A percentile compares a stretch with the other conserved stretches of the same genome.
Conservation (phyloP, 2,797 vertebrate genomes). For the Ctenopoma multispine region DNA sequence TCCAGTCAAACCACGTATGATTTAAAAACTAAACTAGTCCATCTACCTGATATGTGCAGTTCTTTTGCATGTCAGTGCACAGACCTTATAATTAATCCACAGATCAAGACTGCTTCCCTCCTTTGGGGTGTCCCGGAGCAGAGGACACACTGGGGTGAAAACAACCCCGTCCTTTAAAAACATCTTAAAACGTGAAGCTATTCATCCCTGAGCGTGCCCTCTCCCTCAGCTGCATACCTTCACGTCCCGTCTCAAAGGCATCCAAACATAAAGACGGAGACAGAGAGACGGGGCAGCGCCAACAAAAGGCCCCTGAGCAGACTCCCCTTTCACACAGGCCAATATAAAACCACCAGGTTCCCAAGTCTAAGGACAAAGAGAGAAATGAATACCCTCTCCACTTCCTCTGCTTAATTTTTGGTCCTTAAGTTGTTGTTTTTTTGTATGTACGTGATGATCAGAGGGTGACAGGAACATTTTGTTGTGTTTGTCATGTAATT, state of each 20-base stretch:
- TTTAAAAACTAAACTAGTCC: too few relatives aligned
- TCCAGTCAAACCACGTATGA: too few relatives aligned
- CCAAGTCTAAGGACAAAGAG: constrained; percentile 7
- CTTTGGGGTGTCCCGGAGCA: constrained; percentile 22
- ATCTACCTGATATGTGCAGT: neutral
- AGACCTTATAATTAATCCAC: constrained; percentile 34
- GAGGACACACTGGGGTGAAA: constrained; percentile 42
- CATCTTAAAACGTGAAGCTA: constrained; percentile 49
- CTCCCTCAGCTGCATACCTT: constrained; percentile 57
- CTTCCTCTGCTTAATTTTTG: constrained; percentile 32
- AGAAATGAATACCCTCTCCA: constrained; percentile 39
- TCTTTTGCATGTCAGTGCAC: neutral
- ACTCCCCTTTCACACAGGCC: constrained; percentile 54
- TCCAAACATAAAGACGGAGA: constrained; percentile 64
- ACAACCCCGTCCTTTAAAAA: constrained; percentile 55
- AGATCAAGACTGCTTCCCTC: constrained; percentile 19
- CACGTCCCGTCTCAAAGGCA: constrained; percentile 71
- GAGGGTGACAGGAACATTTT: constrained; percentile 8
- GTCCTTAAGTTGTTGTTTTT: neutral
- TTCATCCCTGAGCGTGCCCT: constrained; percentile 52
- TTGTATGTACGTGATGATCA: constrained; percentile 20
- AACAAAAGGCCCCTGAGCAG: constrained; percentile 57
- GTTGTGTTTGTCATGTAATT: neutral
- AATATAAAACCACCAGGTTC: constrained; percentile 60
- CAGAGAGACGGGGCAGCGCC: constrained; percentile 42